phyloP scores from a whole-genome alignment of 2,113 vertebrate genomes.

The Nycticryphes semicollaris region DNA sequence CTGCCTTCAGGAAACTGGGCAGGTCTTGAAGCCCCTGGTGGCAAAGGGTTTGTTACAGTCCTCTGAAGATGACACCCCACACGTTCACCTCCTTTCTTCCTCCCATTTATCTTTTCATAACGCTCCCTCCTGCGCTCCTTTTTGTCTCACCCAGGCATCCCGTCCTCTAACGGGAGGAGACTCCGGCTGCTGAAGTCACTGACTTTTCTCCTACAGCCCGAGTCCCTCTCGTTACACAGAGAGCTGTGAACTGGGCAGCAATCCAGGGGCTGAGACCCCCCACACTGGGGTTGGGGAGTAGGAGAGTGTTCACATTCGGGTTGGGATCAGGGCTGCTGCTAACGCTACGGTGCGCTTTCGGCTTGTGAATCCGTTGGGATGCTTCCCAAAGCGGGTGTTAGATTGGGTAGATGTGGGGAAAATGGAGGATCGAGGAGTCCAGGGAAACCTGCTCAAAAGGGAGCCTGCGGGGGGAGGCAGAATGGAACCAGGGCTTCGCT shows the following conservation, averaged over 20 bases:
- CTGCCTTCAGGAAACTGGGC: neutral
- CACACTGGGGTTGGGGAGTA: rapidly evolving
- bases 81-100: neutral
- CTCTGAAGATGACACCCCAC: neutral
- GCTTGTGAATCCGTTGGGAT: neutral
- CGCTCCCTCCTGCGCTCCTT: no score
- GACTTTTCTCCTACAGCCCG: neutral
- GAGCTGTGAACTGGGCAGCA: neutral
- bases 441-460: neutral
- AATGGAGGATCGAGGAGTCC: neutral
- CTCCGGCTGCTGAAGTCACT: neutral
- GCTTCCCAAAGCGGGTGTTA: neutral
- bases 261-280: no score
- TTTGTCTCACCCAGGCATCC: no score
- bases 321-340: neutral
- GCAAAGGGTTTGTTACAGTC: neutral
- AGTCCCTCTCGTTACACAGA: neutral
- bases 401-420: neutral
- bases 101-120: neutral
- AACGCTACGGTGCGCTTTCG: rapidly evolving
- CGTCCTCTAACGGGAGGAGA: neutral
- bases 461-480: neutral
- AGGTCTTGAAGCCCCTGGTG: neutral
- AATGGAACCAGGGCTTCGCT: neutral
- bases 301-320: rapidly evolving